Evolutionary conservation across 1,140 invertebrate species (phyloP), one percentile per base, ranked within the genome.

Genomic region (Drosophila lacertosa): DNA sequence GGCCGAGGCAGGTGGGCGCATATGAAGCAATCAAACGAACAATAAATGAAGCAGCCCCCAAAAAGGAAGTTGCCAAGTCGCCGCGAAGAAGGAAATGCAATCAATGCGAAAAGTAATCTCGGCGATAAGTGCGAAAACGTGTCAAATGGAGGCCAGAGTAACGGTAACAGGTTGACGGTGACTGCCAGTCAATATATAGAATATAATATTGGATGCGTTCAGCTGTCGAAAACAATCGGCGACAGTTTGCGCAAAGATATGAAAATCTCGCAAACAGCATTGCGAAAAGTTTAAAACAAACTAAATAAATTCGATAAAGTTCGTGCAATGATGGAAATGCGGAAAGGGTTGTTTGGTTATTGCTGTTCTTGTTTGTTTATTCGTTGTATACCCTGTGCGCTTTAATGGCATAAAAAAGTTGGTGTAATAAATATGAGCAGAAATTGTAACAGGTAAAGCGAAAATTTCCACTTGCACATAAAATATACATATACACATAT

Each of bases 81-180:
- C 40, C 40, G 11, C 78, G 74, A 76, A 69, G 59, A 83, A 76
- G 42, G 63, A 86, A 78, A 78, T 88, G 82, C 82, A 86, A 86
- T 86, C 82, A 89, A 88, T 69, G 82, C 74, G 39, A 64, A 86
- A 86, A 86, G 78, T 88, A 86, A 86, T 86, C 82, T 86, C 82
- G 39, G 70, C 77, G 82, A 88, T 86, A 86, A 86, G 82, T 86
- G 82, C 78, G 74, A 88, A 86, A 86, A 86, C 82, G 82, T 86
- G 82, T 88, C 83, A 78, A 55, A 71, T 74, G 78, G 54, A 42
- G 40, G 16, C 10, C n/a, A 18, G n/a, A 13, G 22, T 26, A 6
- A 7, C 6, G 26, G 26, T 7, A 29, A 29, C 26, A 29, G 26
- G 26, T 29, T 29, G 6, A 7, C 18, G 45, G 39, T 35, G 63